These are phyloP conservation scores for Pteronotus mesoamericanus DNA, from an alignment of 2,797 vertebrate genomes.

Conservation along the genomic window DNA sequence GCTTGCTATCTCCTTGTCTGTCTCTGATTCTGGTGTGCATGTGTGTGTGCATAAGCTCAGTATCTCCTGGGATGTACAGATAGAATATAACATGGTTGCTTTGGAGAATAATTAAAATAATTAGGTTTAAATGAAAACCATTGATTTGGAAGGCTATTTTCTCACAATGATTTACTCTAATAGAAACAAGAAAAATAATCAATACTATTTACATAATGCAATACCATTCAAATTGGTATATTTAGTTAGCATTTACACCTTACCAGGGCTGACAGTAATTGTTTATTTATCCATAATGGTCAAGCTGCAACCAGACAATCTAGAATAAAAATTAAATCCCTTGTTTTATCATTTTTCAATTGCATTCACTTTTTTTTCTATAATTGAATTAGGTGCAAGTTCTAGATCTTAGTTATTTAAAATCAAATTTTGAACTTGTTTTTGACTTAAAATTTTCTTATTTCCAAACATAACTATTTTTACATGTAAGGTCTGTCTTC, in stretches of 20 bases:
- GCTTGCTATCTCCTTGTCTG: neutral
- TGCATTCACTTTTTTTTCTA: conserved; percentile 72
- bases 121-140: conserved; percentile 55
- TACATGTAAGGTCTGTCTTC: neutral
- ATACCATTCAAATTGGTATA: conserved; percentile 38
- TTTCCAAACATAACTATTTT: neutral
- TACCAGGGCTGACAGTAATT: neutral
- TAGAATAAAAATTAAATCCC: conserved; percentile 62
- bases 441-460: neutral
- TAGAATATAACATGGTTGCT: neutral
- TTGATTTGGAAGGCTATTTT: conserved; percentile 55
- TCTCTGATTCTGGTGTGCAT: neutral
- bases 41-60: neutral
- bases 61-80: neutral
- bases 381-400: conserved; percentile 67
- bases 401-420: conserved; percentile 69
- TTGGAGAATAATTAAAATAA: conserved; percentile 59
- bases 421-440: neutral
- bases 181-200: conserved; percentile 51
- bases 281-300: conserved; percentile 55
- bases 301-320: conserved; percentile 59
- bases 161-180: conserved; percentile 56
- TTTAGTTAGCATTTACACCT: conserved; percentile 40
- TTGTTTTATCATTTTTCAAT: conserved; percentile 43
- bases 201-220: conserved; percentile 47